Base-by-base conservation (phyloP, 37 sponge, comb jelly and placozoan genomes). In the Diacarnus erythraeanus region DNA sequence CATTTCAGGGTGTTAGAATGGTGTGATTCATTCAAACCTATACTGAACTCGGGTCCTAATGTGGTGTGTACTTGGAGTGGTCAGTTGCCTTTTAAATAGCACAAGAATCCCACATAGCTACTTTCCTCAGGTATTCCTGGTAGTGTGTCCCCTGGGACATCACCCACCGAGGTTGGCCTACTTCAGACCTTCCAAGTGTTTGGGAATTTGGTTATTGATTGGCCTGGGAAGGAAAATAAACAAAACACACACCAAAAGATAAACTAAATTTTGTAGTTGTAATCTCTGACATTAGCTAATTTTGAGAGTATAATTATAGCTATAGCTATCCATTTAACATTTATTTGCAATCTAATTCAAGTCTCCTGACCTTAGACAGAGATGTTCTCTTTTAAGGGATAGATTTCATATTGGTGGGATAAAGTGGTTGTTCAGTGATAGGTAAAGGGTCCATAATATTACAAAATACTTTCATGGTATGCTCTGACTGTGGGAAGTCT, bases 131-230 rank as follows among this genome's bases (percentile, higher is more conserved):
- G 94, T 98, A 3, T 98, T 98, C 75, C 90, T 98, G 25, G 99
- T 96, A 17, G 99, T n/a, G 99, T 4, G 99, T 98, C 2, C 99
- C 99, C 2, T 98, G 99, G 99, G 99, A 98, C 84, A 96, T 95
- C 72, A 98, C n/a, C n/a, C n/a, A n/a, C 96, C 2, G 94, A 98
- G 80, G 87, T 82, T 34, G 80, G 74, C 0, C 90, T 98, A 18
- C 64, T 94, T 2, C 82, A 86, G 10, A 71, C 87, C 8, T 98
- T 98, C 80, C 71, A 80, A 29, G 77, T 82, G 29, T 98, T 92
- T 85, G 99, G 99, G 10, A 73, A n/a, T 54, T 75, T 98, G n/a
- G 65, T 41, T 22, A 83, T 98, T 47, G 99, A 98, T 74, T 98
- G 99, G 99, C 99, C 99, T 0, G 96, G 96, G 60, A 96, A 96